phyloP scores from a whole-genome alignment of 53 echinoderm and acorn worm genomes.

The Astropecten irregularis region DNA sequence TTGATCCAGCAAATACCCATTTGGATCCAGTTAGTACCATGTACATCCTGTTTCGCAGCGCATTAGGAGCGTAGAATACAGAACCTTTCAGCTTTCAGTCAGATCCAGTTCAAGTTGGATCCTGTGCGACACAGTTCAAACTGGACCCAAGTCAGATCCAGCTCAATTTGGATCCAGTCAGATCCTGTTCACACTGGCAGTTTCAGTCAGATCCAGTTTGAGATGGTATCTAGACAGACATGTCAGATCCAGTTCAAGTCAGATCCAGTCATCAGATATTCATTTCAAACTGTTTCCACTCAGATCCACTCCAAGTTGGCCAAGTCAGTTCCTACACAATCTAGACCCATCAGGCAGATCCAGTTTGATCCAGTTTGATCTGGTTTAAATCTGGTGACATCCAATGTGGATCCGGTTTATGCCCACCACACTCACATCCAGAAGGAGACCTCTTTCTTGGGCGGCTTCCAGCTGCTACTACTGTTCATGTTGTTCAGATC shows the following conservation, averaged over 20 bases:
- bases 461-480: constrained; percentile 45
- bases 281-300: not conserved
- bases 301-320: not conserved
- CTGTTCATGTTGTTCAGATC: constrained; percentile 68
- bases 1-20: too few species aligned
- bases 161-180: not conserved
- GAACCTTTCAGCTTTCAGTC: too few species aligned
- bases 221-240: too few species aligned
- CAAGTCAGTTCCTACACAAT: not conserved
- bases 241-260: not conserved
- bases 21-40: too few species aligned
- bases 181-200: not conserved
- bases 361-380: not conserved
- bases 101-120: too few species aligned
- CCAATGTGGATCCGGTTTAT: not conserved
- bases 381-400: not conserved
- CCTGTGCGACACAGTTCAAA: too few species aligned
- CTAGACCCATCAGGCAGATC: not conserved
- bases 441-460: constrained; percentile 49
- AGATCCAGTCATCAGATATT: not conserved
- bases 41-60: too few species aligned
- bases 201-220: not conserved
- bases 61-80: too few species aligned
- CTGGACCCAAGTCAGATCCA: too few species aligned
- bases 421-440: constrained; percentile 43